Base-by-base conservation (phyloP, 2,113 vertebrate species). In the Zootoca vivipara region DNA sequence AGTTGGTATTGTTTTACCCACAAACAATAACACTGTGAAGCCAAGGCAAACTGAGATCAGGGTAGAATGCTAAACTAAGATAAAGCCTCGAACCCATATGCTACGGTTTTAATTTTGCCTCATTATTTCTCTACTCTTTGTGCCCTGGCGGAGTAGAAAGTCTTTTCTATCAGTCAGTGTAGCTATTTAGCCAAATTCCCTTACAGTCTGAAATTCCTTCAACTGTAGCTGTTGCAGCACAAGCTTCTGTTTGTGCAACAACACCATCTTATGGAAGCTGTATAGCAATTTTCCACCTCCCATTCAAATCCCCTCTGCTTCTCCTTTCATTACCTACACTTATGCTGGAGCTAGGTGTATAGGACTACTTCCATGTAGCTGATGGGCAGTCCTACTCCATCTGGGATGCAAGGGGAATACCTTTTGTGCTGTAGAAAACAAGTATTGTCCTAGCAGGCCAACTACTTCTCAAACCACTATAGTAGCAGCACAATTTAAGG, bases 1-100 rank as follows among this genome's bases (percentile, higher is more conserved):
- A 92, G n/a, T 85, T 87, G 58, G 89, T 70, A 86, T 70, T 87
- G 77, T 89, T 91, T 82, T 89, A 72, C 65, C 62, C 58, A 90
- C 15, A 92, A 89, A 91, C 38, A 70, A 90, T 87, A 91, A 90
- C 84, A 65, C 33, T 20, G 85, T 81, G 56, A 89, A 78, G n/a
- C 52, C 91, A 73, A 38, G 67, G 26, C 46, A 52, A 82, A 30
- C 89, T 85, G 15, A 77, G 40, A 65, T 87, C 84, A 28, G 83
- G 33, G 79, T 40, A 78, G 79, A 77, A 87, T 83, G 73, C 83
- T 85, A 95, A 81, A 87, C 6, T 40, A 85, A 86, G 65, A 89
- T 13, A 94, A 90, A 90, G 78, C 24, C 72, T 89, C 2, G 52
- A 73, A 87, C 65, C 85, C 2, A 80, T 90, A 84, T 72, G 67